Evolutionary conservation across 2,888 invertebrate genomes (phyloP), one percentile per base, ranked within the genome.

Genomic region (Metopia argyrocephala): DNA sequence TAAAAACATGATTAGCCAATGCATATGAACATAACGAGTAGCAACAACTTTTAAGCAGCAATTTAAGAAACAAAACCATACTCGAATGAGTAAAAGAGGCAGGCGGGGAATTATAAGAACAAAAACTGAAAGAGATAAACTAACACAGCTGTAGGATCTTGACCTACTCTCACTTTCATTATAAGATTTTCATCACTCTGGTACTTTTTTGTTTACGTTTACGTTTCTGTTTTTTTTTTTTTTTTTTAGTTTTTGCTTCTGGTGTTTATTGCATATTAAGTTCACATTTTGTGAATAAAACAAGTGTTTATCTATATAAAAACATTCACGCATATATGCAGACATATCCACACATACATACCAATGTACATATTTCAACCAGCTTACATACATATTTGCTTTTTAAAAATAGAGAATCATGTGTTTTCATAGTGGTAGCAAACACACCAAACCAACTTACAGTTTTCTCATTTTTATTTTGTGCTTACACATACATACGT

Each of bases 191-290:
- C 38, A 38, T 9, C 54, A 56, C 62, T 62, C 46, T 38, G 38
- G 2, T 38, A 46, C 9, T 31, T 56, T 56, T 46, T 62, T 2
- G 45, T 71, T 31, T 15, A 2, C 2, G n/a, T 23, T 23, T 18
- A 45, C 18, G 1, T 21, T 15, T 7, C 5, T 31, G 4, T 9
- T 21, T 31, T 21, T 46, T 52, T 9, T 21, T 3, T 21, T 52
- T 7, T 74, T 15, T 31, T 74, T 7, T 31, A 27, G n/a, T 75
- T 27, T 23, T n/a, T 73, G 27, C 15, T 31, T 38, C 15, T 38
- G 9, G 38, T 38, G 7, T 27, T 57, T 52, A 56, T 15, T 76
- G 62, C 31, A 76, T 62, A 76, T 69, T 76, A 62, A 76, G 69
- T 76, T 76, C 48, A 69, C 62, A 18, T 76, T 69, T 54, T 20